phyloP scores from a whole-genome alignment of 2,888 invertebrate species.

The Pseudolycoriella hygida region DNA sequence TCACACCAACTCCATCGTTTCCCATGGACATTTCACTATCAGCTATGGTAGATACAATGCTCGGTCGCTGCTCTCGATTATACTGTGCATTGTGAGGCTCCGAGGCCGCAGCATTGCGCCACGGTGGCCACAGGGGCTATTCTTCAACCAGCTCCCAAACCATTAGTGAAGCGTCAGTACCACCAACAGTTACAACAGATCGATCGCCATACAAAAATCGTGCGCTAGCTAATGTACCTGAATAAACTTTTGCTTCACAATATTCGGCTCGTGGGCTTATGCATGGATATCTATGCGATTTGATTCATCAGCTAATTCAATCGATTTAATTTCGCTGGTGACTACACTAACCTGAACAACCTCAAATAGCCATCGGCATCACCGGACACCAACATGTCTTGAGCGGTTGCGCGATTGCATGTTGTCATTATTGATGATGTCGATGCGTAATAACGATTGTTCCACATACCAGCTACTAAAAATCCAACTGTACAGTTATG shows the following conservation, averaged over 20 bases:
- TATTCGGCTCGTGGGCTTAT: constrained; percentile 73
- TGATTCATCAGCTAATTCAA: too few relatives aligned
- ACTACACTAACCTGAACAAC: constrained; percentile 56
- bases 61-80: constrained; percentile 14
- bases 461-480: constrained; percentile 79
- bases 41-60: constrained; percentile 23
- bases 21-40: constrained; percentile 19
- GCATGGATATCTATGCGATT: constrained; percentile 79
- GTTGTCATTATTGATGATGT: constrained; percentile 68
- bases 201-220: constrained; percentile 76
- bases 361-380: constrained; percentile 80
- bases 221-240: constrained; percentile 59
- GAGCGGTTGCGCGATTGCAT: constrained; percentile 63
- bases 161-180: constrained; percentile 76
- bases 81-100: constrained; percentile 18
- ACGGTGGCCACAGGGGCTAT: constrained; percentile 29
- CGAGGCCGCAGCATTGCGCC: constrained; percentile 10
- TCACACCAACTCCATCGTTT: background rate
- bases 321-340: too few relatives aligned
- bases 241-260: constrained; percentile 76
- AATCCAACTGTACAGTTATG: constrained; percentile 78
- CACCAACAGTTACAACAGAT: constrained; percentile 69
- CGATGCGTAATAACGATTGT: constrained; percentile 73
- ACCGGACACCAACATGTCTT: constrained; percentile 68
- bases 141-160: constrained; percentile 65